Evolutionary conservation across 2,888 invertebrate species (phyloP), one percentile per base, ranked within the genome.

Genomic region (Muscina levida): DNA sequence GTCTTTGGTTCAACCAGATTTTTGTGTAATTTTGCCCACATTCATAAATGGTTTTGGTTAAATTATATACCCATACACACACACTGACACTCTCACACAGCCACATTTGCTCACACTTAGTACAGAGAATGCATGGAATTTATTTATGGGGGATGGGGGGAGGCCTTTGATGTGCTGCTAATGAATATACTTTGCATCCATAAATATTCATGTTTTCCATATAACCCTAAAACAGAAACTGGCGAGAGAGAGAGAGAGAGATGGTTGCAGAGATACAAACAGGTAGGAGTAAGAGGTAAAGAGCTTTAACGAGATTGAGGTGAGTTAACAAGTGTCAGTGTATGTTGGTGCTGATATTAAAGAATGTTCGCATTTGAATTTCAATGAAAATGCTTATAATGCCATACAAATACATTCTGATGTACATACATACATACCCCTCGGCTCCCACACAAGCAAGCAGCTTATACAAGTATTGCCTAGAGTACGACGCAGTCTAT

Each of bases 341-440:
- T 26, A 26, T 22, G 31, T 44, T 15, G 17, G 53, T 53, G 2
- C 22, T 48, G 66, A 68, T 51, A 24, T 67, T 70, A 72, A 73
- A 57, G 77, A 82, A 75, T 75, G 72, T 70, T 19, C 67, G 68
- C 44, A 75, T 59, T 82, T 78, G 19, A 65, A 65, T 37, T 62
- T 62, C 42, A 68, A 51, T 57, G 46, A 53, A 57, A 68, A 68
- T 68, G 68, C 53, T 53, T 51, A 51, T 51, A 19, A 72, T 51
- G 31, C 51, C 42, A 66, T 31, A 73, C 26, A 19, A 42, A 51
- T 11, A 51, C 51, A 51, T 19, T 19, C 44, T n/a, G n/a, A n/a
- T 48, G 53, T 13, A 53, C 53, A 22, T 2, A 10, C 42, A 22
- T 19, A 11, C 19, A 22, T 2, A 51, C 19, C 19, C 22, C n/a